These are phyloP conservation scores for Drosophila picticornis DNA, from an alignment of 2,888 invertebrate species.

Conservation along the genomic window DNA sequence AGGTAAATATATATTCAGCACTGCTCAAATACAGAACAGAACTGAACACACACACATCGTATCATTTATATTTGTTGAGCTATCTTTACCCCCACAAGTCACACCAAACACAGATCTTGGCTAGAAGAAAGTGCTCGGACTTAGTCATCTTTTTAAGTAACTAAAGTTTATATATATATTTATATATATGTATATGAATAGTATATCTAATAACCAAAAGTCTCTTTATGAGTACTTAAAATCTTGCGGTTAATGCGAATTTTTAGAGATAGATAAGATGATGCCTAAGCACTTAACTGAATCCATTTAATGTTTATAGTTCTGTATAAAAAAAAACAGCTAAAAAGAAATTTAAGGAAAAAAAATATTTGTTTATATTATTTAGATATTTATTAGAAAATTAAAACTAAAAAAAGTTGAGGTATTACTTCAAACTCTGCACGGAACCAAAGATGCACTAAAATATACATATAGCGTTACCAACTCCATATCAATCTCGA, in stretches of 20 bases:
- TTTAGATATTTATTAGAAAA: background rate
- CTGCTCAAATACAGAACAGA: slow-evolving; percentile 14
- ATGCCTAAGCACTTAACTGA: background rate
- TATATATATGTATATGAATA: no score
- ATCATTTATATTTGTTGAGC: slow-evolving; percentile 29
- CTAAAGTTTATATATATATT: background rate
- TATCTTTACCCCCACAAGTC: slow-evolving; percentile 15
- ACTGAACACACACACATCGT: slow-evolving; percentile 9
- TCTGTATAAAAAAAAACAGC: background rate
- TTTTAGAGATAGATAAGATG: background rate
- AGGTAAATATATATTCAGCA: slow-evolving; percentile 26
- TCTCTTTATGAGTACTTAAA: background rate
- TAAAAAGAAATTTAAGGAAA: background rate
- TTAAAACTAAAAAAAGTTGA: background rate
- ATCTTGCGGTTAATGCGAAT: background rate
- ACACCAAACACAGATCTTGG: slow-evolving; percentile 17
- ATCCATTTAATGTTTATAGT: background rate
- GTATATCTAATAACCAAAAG: background rate
- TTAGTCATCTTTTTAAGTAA: slow-evolving; percentile 14
- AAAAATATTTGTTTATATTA: no score
- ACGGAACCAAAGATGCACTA: background rate
- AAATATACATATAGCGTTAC: background rate
- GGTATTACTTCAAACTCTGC: background rate
- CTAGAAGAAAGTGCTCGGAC: slow-evolving; percentile 9
- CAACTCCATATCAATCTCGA: background rate